Evolutionary conservation across 2,888 invertebrate species (phyloP), one percentile per base, ranked within the genome.

Genomic region (Hydrotaea diabolus): DNA sequence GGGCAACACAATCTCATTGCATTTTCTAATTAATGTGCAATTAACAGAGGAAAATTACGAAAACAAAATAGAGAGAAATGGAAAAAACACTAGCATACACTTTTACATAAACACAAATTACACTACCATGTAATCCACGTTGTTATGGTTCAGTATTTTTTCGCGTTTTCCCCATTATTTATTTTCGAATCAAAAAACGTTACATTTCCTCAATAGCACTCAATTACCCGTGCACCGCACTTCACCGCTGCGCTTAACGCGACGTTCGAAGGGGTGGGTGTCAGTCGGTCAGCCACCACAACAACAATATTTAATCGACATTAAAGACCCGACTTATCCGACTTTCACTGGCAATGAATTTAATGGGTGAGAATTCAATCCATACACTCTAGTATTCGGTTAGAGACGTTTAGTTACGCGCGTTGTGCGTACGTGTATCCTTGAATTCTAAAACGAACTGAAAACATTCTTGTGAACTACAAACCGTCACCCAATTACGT

Each of bases 401-500:
- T 69, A 2, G 23, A 43, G 69, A 69, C 23, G 69, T 23, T 23
- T 19, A 19, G 21, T 8, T 69, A 69, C 69, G 69, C 84, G 84
- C 46, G 59, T 66, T 78, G 57, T 73, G 43, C 73, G 81, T 81
- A 53, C 84, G 81, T 76, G 53, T 84, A 84, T 84, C 84, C 84
- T 84, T 84, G 81, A 81, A 81, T 81, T 78, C 81, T 76, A 73
- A 84, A 76, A 76, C 66, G 76, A 78, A 84, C 84, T 84, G 81
- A 81, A 46, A 43, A 69, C 46, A 46, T 43, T 69, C 69, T 69
- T 21, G 21, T 69, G 69, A 69, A 69, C 69, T 69, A 69, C 69
- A 69, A 46, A 69, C 39, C 43, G 69, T 69, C 69, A 69, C 69
- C 69, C 69, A 69, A 46, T 69, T 69, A 46, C 43, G 69, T 23